Conservation (phyloP, 2,797 vertebrate species). For the Sylvilagus floridanus region DNA sequence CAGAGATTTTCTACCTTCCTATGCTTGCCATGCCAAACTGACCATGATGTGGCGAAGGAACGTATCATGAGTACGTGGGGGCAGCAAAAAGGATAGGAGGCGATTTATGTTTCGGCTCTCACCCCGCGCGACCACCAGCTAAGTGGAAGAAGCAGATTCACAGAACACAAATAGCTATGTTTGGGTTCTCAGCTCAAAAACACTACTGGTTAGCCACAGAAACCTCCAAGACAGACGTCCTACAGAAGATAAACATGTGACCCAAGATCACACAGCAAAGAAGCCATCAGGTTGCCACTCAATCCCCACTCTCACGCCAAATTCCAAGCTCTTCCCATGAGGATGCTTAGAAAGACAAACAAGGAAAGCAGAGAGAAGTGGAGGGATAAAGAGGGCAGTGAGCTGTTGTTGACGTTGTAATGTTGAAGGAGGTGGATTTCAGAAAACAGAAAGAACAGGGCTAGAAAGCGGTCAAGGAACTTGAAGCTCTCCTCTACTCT, state of each 20-base stretch:
- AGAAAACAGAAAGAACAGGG: not conserved
- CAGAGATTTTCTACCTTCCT: constrained; percentile 39
- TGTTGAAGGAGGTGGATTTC: not conserved
- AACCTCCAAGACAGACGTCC: not conserved
- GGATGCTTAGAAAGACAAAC: not conserved
- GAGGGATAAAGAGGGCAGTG: not conserved
- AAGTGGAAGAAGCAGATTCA: not conserved
- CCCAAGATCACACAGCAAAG: not conserved
- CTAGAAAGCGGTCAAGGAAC: not conserved
- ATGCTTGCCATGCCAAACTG: constrained; percentile 12
- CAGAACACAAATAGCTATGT: not conserved
- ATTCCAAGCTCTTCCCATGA: not conserved
- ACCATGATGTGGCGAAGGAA: constrained; percentile 4
- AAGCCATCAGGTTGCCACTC: not conserved
- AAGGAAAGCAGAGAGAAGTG: not conserved
- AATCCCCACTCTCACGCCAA: not conserved
- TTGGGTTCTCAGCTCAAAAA: not conserved
- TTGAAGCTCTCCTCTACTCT: not conserved
- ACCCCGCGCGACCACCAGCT: not conserved
- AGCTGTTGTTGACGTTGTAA: not conserved
- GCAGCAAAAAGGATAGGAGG: not conserved
- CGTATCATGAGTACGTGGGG: not conserved
- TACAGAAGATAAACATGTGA: not conserved
- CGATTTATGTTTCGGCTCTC: not conserved
- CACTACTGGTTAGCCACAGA: not conserved